Conservation (phyloP, 2,797 vertebrate species). For the Poecilia gillii region DNA sequence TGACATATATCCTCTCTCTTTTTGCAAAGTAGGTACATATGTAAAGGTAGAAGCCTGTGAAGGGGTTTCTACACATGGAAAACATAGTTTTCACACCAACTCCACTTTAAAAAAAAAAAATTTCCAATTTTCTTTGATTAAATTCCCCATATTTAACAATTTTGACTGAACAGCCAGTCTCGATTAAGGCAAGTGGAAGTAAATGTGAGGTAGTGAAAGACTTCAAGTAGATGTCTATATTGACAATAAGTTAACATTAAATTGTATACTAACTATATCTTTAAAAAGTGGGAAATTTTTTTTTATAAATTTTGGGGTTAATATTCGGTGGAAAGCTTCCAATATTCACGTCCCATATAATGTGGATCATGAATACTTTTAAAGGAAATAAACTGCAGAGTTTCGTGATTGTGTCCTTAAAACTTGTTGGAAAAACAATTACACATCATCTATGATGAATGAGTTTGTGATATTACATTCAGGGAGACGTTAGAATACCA, state of each 20-base stretch:
- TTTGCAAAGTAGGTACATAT: constrained; percentile 2
- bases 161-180: constrained; percentile 20
- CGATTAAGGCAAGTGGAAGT: not conserved
- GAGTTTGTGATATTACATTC: not conserved
- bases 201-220: not conserved
- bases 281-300: not conserved
- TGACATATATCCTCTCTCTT: constrained; percentile 30
- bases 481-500: not conserved
- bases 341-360: too few species aligned
- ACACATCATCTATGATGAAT: not conserved
- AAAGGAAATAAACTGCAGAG: not conserved
- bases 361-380: not conserved
- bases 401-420: not conserved
- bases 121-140: constrained; percentile 46
- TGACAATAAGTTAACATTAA: not conserved
- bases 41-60: too few species aligned
- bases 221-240: not conserved
- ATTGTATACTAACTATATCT: not conserved
- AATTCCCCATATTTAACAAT: constrained; percentile 45
- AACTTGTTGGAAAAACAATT: not conserved
- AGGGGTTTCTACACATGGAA: constrained; percentile 20
- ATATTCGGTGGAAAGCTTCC: not conserved
- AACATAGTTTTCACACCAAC: constrained; percentile 63
- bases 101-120: constrained; percentile 36
- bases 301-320: not conserved